Percentiles rank a stretch among this genome's conserved stretches.
Evolutionary conservation across 2,888 invertebrate genomes (phyloP).

Genomic region (Rhingia campestris): DNA sequence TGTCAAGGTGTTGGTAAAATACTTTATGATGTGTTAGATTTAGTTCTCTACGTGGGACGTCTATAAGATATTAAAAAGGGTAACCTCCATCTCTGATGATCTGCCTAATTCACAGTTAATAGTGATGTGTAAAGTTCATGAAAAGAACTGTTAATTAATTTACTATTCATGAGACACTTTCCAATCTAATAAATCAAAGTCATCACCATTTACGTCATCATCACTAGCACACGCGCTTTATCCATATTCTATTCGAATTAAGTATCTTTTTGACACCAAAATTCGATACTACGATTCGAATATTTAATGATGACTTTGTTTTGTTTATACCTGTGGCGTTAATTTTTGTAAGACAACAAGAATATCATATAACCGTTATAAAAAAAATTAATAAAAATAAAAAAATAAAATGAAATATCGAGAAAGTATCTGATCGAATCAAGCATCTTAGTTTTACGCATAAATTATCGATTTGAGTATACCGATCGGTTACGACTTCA

Average conservation of each 20-base stretch:
- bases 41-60: no score
- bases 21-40: no score
- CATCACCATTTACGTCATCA: constrained; percentile 5
- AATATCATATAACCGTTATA: constrained; percentile 28
- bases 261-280: constrained; percentile 10
- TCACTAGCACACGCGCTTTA: no score
- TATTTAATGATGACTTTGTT: neutral
- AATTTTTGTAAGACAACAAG: neutral
- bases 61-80: no score
- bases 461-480: constrained; percentile 55
- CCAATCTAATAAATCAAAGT: neutral
- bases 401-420: constrained; percentile 44
- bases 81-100: no score
- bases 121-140: no score
- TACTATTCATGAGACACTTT: constrained; percentile 7
- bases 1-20: no score
- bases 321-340: neutral
- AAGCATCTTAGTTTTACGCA: constrained; percentile 28
- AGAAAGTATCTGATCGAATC: constrained; percentile 60
- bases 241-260: neutral
- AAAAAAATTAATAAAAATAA: constrained; percentile 32
- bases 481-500: constrained; percentile 65
- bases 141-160: neutral
- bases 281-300: constrained; percentile 1
- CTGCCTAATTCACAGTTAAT: no score